Base-by-base conservation (phyloP, 2,888 invertebrate genomes). In the Nomada flava region DNA sequence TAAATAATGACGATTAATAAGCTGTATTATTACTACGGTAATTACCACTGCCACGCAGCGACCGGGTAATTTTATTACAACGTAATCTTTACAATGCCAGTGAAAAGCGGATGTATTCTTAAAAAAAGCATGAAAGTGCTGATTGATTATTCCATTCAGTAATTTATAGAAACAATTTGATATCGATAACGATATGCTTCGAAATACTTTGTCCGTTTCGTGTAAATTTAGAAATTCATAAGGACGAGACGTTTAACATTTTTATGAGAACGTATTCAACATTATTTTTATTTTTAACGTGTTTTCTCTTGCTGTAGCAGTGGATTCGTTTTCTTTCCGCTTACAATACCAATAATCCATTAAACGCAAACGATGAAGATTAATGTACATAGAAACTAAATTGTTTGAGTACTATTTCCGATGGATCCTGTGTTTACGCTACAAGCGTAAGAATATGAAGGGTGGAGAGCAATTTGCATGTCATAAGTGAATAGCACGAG, bases 331-430 rank as follows among this genome's bases (percentile, higher is more conserved):
- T 86, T 87, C 81, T 82, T 86, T 84, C 78, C 82, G 82, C 77
- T 81, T 73, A 75, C 85, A 79, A 64, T 85, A 80, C 65, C 68
- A 81, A 81, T 87, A 69, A 85, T 82, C 76, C 78, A 77, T 76
- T 67, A 69, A 76, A 73, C 57, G 62, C 67, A 53, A 55, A 77
- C 18, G 63, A 70, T 53, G 55, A 76, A 42, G 53, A 89, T 89
- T 88, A 89, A 88, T 91, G 90, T 91, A 91, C 80, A 91, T 91
- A 91, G 89, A 81, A 86, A 91, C 90, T 88, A 88, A 91, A 91
- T 89, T 89, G 88, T 90, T 91, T 91, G 90, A 90, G 81, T 87
- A 87, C 86, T 89, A 90, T 87, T 36, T 84, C 86, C 82, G 79
- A 80, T 86, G 80, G 84, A 89, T 85, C 89, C 84, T 86, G 82